Percentiles rank a stretch among this genome's conserved stretches.
phyloP scores from a whole-genome alignment of 1,140 invertebrate species.

The Mercenaria mercenaria region DNA sequence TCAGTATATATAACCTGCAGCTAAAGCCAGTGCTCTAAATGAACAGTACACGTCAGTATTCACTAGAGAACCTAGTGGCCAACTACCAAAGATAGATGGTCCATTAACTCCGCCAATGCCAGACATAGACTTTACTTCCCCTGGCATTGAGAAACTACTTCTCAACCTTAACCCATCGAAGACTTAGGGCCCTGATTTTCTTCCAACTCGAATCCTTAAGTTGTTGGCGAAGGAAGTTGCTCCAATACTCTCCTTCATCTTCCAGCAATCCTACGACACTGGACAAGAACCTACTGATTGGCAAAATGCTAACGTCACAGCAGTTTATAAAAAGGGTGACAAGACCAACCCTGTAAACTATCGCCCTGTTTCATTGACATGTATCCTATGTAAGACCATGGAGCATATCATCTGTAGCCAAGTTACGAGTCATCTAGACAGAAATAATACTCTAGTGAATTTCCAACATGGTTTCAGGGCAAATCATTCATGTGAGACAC shows the following conservation, averaged over 20 bases:
- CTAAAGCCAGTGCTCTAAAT: conserved; percentile 26
- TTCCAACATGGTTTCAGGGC: conserved; percentile 64
- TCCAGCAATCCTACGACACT: background rate
- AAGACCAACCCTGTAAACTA: conserved; percentile 54
- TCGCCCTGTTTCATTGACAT: conserved; percentile 67
- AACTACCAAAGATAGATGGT: background rate
- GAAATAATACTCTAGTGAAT: conserved; percentile 38
- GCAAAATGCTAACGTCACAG: conserved; percentile 37
- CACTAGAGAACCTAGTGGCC: background rate
- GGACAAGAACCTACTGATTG: conserved; percentile 48
- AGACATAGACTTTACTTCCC: background rate
- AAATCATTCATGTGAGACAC: conserved; percentile 50
- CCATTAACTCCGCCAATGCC: background rate
- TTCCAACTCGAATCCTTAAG: conserved; percentile 35
- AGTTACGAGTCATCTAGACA: conserved; percentile 60
- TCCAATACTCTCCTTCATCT: conserved; percentile 24
- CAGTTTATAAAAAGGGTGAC: conserved; percentile 65
- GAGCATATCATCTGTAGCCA: conserved; percentile 64
- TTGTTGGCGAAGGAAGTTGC: conserved; percentile 14
- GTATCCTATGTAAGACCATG: conserved; percentile 59
- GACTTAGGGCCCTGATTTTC: background rate
- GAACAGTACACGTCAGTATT: conserved; percentile 39
- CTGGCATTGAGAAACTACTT: conserved; percentile 28
- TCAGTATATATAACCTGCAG: background rate
- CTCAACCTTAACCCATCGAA: conserved; percentile 13